Evolutionary conservation across 1,140 invertebrate species (phyloP), one percentile per base, ranked within the genome.

Genomic region (Lasioglossum baleicum): DNA sequence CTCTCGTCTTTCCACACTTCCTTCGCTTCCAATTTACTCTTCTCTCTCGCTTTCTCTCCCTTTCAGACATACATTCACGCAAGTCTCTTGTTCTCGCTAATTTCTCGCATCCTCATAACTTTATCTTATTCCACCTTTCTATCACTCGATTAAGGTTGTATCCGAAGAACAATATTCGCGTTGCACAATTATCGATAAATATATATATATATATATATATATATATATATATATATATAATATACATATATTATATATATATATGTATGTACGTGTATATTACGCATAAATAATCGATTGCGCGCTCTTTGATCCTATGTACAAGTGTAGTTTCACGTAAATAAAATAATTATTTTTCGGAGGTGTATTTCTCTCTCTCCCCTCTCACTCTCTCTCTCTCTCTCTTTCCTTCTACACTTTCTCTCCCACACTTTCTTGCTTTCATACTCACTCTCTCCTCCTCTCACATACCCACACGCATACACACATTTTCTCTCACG

Each of bases 201-300:
- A 91, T 91, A 90, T 88, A n/a, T n/a, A n/a, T n/a, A n/a, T n/a
- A n/a, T n/a, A n/a, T n/a, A n/a, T n/a, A n/a, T n/a, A n/a, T n/a
- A n/a, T n/a, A n/a, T n/a, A n/a, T n/a, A n/a, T n/a, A n/a, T n/a
- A n/a, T n/a, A n/a, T n/a, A n/a, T n/a, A n/a, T n/a, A n/a, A n/a
- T n/a, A n/a, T n/a, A n/a, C n/a, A 88, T 89, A 84, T 86, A 53
- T 17, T 5, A 53, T 53, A 53, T 53, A 88, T 88, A 80, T 86
- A 81, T 78, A 74, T 81, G 81, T 83, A 60, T 85, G 77, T 86
- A 80, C 80, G 70, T 88, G 85, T 88, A 82, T 85, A 86, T 87
- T 90, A 90, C 89, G 90, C 88, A 91, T 92, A 91, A 90, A 91
- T 91, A 91, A 93, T 89, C 87, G 89, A 90, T 89, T 90, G 89